These are phyloP conservation scores for Dipus sagitta DNA, from an alignment of 2,797 vertebrate species.

Conservation along the genomic window DNA sequence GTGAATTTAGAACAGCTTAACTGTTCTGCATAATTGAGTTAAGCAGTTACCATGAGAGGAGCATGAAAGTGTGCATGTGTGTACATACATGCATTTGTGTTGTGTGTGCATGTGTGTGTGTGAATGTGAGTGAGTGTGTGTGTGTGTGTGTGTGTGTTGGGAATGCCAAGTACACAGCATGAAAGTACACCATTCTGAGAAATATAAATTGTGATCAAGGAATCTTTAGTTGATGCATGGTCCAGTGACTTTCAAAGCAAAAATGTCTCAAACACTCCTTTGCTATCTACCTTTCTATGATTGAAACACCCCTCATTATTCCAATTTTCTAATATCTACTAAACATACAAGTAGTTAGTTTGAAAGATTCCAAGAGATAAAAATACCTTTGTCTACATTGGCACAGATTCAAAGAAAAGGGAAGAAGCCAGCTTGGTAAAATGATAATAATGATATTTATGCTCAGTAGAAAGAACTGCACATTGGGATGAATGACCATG, in stretches of 20 bases:
- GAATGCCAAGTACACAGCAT: not conserved
- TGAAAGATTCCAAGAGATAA: slow-evolving; percentile 23
- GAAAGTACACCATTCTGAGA: not conserved
- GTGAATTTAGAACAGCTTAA: slow-evolving; percentile 51
- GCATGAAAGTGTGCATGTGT: not conserved
- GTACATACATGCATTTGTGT: not conserved
- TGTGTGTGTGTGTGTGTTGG: not conserved
- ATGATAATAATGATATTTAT: not conserved
- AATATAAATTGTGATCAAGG: slow-evolving; percentile 3
- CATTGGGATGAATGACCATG: not conserved
- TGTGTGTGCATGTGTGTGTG: not conserved
- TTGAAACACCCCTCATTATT: not conserved
- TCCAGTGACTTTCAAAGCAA: not conserved
- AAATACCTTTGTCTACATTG: not conserved
- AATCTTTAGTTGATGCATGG: not conserved
- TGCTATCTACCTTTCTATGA: slow-evolving; percentile 46
- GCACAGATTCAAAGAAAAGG: slow-evolving; percentile 14
- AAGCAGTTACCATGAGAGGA: slow-evolving; percentile 11
- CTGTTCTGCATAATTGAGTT: slow-evolving; percentile 59
- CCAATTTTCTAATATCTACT: slow-evolving; percentile 40
- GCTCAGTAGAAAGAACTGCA: not conserved
- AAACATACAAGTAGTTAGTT: not conserved
- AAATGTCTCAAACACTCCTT: slow-evolving; percentile 11
- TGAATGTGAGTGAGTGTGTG: not conserved
- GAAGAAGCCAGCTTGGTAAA: not conserved